Conservation (phyloP, 2,888 invertebrate genomes). For the Cheilosia grossa region DNA sequence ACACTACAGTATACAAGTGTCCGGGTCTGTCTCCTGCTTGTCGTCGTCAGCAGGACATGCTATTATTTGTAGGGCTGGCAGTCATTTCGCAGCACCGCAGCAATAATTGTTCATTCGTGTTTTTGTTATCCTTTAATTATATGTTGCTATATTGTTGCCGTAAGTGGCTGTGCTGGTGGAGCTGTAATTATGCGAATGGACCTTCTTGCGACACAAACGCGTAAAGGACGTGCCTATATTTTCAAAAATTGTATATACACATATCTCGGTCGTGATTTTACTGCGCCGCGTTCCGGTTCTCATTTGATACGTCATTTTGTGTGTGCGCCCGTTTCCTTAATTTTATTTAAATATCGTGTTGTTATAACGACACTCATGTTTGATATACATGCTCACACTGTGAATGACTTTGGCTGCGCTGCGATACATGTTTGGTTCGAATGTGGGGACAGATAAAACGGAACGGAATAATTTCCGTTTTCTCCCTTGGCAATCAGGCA, state of each 20-base stretch:
- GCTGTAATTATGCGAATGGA: conserved; percentile 8
- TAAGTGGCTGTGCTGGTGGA: conserved; percentile 15
- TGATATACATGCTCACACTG: conserved; percentile 11
- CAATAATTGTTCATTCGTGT: conserved; percentile 66
- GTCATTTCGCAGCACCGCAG: conserved; percentile 27
- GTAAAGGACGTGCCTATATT: conserved; percentile 17
- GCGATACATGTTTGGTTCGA: conserved; percentile 17
- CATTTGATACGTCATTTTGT: conserved; percentile 52
- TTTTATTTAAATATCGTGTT: conserved; percentile 54
- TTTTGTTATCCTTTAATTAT: conserved; percentile 63
- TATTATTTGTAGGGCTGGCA: not conserved
- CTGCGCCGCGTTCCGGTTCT: conserved; percentile 49
- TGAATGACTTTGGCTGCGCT: conserved; percentile 42
- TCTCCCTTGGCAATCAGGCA: conserved; percentile 1
- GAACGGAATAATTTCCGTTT: conserved; percentile 65
- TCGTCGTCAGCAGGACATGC: conserved; percentile 5
- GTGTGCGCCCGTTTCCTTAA: conserved; percentile 48
- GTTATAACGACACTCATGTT: conserved; percentile 37
- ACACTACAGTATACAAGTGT: conserved; percentile 14
- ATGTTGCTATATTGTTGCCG: conserved; percentile 38
- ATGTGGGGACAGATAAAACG: conserved; percentile 57
- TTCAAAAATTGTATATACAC: conserved; percentile 2
- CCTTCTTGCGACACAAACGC: not conserved
- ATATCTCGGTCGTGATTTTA: not conserved
- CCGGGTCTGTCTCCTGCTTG: not conserved